Conservation (phyloP, 2,113 vertebrate genomes). For the Phylloscopus trochiloides region DNA sequence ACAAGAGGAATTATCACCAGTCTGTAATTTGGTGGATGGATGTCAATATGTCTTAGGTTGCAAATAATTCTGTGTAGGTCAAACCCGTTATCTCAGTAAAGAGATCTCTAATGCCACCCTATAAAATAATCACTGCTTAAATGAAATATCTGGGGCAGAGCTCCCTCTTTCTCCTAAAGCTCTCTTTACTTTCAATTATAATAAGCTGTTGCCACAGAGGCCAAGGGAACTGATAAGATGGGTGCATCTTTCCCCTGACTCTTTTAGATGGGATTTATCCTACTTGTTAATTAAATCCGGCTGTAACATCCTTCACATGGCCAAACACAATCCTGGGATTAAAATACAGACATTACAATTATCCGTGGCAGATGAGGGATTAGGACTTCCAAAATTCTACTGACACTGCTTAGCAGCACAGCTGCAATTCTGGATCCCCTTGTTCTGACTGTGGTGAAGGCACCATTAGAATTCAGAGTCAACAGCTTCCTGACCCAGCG, state of each 20-base stretch:
- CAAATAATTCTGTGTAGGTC: not conserved
- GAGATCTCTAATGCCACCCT: not conserved
- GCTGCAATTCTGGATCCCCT: slow-evolving; percentile 19
- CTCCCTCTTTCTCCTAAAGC: slow-evolving; percentile 3
- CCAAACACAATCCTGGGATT: slow-evolving; percentile 62
- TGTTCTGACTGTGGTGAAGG: slow-evolving; percentile 5
- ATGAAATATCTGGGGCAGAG: slow-evolving; percentile 11
- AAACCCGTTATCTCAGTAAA: not conserved
- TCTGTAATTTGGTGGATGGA: not conserved
- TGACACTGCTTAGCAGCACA: slow-evolving; percentile 42
- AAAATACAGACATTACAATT: slow-evolving; percentile 64
- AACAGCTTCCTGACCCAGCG: not conserved
- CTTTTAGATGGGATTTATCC: slow-evolving; percentile 30
- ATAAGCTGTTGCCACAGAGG: slow-evolving; percentile 15
- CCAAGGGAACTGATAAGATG: not conserved
- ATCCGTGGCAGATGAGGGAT: slow-evolving; percentile 46
- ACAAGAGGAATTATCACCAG: not conserved
- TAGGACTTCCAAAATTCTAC: slow-evolving; percentile 51
- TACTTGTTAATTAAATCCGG: slow-evolving; percentile 51
- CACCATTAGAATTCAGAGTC: slow-evolving; percentile 1
- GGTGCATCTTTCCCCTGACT: slow-evolving; percentile 5
- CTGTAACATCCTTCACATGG: slow-evolving; percentile 27
- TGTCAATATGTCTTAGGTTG: not conserved
- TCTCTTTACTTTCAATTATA: slow-evolving; percentile 14
- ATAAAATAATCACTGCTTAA: slow-evolving; percentile 7